Base-by-base conservation (phyloP, 2,113 vertebrate genomes). In the Ptilorrhoa leucosticta region DNA sequence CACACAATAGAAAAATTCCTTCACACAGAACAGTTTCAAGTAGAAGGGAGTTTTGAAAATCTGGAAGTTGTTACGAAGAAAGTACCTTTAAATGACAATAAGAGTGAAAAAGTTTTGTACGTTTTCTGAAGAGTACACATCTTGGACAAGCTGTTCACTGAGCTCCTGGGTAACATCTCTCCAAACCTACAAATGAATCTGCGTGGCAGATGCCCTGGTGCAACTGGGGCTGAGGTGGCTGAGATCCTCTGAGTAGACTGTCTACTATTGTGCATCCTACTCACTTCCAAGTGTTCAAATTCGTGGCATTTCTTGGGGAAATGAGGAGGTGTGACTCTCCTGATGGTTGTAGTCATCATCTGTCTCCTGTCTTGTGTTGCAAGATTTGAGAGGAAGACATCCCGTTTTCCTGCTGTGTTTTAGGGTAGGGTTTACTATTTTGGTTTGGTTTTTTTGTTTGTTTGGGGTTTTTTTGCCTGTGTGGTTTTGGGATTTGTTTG, bases 381-480 rank as follows among this genome's bases (percentile, higher is more conserved):
- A 47, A n/a, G 15, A 11, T 58, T 76, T 68, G n/a, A 60, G 27
- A 71, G n/a, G 54, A 85, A 50, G n/a, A 20, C 7, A 16, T 30
- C 9, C 5, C 5, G 1, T 61, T 56, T 86, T 79, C 30, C 72
- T 57, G 9, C 4, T 63, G 11, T 58, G 8, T 64, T 71, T 71
- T 35, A 31, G 33, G 11, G 11, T 42, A 6, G 21, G 3, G 0
- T 4, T 35, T 57, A n/a, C 27, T 20, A 23, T 11, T 51, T 58
- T 37, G 17, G 16, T 31, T 42, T 15, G 20, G 0, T 2, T 44
- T 37, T 37, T 22, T 27, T 16, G 4, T 50, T 30, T n/a, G 18
- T 45, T 54, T 61, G 18, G 1, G 13, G 3, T 1, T n/a, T 33
- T 78, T 53, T 44, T 53, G 15, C 10, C 8, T 44, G 8, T 58